Evolutionary conservation across 2,888 invertebrate genomes (phyloP).

Genomic region (Nomada hirtipes): DNA sequence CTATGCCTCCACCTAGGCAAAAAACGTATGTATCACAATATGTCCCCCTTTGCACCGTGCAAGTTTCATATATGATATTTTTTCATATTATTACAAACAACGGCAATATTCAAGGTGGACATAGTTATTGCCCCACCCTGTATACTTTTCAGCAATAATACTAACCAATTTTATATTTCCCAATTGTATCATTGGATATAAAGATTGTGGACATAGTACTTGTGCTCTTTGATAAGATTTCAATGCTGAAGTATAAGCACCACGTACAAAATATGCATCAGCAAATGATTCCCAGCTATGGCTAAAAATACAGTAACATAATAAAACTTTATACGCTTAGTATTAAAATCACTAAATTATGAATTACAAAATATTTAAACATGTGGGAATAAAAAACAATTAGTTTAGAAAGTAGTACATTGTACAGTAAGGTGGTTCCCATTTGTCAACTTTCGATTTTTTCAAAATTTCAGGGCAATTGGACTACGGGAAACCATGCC

Average conservation of each 20-base stretch:
- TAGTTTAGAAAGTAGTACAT: no score
- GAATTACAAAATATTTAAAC: background rate
- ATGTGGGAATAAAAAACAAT: no score
- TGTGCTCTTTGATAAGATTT: constrained; percentile 93
- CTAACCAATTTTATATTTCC: constrained; percentile 89
- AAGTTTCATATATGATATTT: no score
- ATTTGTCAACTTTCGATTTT: background rate
- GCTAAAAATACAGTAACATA: constrained; percentile 77
- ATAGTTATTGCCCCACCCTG: no score
- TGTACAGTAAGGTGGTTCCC: background rate
- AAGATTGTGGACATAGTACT: constrained; percentile 87
- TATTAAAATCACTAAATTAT: background rate
- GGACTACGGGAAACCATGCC: background rate
- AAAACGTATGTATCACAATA: no score
- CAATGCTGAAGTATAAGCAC: constrained; percentile 95
- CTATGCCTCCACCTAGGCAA: no score
- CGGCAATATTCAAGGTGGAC: no score
- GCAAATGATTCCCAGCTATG: constrained; percentile 94
- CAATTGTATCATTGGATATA: constrained; percentile 91
- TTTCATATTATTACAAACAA: no score
- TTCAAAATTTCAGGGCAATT: background rate
- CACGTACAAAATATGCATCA: constrained; percentile 95
- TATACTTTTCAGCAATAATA: constrained; percentile 26
- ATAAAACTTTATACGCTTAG: background rate
- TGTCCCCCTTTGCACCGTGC: no score